phyloP scores from a whole-genome alignment of 2,113 vertebrate genomes.

The Crotalus helleri region DNA sequence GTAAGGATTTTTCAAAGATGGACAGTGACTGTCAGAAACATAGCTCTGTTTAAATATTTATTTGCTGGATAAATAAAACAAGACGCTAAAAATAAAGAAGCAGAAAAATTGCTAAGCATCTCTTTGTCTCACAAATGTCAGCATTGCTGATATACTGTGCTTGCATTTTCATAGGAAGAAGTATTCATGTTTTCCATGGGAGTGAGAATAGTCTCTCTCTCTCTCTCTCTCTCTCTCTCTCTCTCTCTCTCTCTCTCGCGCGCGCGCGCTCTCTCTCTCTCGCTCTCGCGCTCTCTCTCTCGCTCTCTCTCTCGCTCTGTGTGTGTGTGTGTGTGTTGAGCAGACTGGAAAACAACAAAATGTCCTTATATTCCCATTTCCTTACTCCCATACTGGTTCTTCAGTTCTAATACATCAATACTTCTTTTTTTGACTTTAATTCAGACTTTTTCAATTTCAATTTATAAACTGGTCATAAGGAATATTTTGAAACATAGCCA shows the following conservation, averaged over 20 bases:
- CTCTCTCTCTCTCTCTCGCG: too few relatives aligned
- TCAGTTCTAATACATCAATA: neutral
- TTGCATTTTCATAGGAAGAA: neutral
- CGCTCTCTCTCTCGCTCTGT: too few relatives aligned
- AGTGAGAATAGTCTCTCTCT: neutral
- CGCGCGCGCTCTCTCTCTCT: too few relatives aligned
- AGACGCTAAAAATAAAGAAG: constrained; percentile 8
- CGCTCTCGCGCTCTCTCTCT: too few relatives aligned
- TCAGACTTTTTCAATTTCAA: neutral
- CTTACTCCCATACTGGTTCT: neutral
- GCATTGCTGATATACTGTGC: neutral
- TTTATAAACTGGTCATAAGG: neutral
- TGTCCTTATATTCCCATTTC: neutral
- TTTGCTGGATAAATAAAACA: constrained; percentile 19
- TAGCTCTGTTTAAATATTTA: constrained; percentile 11
- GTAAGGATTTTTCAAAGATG: neutral
- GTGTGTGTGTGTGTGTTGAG: neutral
- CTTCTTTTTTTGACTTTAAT: neutral
- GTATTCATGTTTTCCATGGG: neutral
- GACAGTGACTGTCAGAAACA: neutral
- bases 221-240: too few relatives aligned
- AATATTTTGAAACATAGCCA: neutral
- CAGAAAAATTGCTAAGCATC: neutral
- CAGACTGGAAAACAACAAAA: neutral
- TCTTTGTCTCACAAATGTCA: neutral